A percentile compares a stretch with the other conserved stretches of the same genome.
Evolutionary conservation across 1,140 invertebrate genomes (phyloP).

Genomic region (Drosophila saltans): DNA sequence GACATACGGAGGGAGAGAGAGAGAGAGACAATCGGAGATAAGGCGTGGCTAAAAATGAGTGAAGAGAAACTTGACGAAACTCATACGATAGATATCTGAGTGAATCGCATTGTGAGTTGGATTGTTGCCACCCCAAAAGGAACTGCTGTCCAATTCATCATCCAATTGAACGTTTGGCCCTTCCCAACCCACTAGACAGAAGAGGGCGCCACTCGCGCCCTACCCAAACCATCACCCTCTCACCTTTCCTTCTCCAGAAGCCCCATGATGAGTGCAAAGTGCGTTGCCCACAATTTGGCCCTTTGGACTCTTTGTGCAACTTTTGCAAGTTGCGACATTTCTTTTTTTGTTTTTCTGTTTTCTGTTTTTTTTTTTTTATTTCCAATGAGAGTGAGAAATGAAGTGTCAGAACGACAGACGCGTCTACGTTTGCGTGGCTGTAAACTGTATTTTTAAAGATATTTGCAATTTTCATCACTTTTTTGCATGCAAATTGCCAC

Average conservation of each 20-base stretch:
- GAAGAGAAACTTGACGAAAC: slow-evolving; percentile 45
- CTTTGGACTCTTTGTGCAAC: slow-evolving; percentile 51
- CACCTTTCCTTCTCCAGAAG: background rate
- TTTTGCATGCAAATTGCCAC: slow-evolving; percentile 66
- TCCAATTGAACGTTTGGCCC: slow-evolving; percentile 82
- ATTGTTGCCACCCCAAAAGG: slow-evolving; percentile 24
- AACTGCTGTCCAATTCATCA: slow-evolving; percentile 65
- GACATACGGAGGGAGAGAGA: slow-evolving; percentile 13
- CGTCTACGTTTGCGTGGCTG: slow-evolving; percentile 54
- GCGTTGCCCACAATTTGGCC: slow-evolving; percentile 77
- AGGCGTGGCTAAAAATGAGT: slow-evolving; percentile 33
- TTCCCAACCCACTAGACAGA: slow-evolving; percentile 35
- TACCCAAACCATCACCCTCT: slow-evolving; percentile 16
- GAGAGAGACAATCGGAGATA: slow-evolving; percentile 19
- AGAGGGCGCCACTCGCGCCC: slow-evolving; percentile 45
- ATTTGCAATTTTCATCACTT: slow-evolving; percentile 47
- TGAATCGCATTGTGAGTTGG: slow-evolving; percentile 30
- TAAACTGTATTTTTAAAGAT: slow-evolving; percentile 45
- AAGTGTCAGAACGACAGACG: slow-evolving; percentile 30
- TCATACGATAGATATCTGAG: slow-evolving; percentile 24
- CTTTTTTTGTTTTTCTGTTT: slow-evolving; percentile 49
- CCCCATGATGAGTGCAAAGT: slow-evolving; percentile 61
- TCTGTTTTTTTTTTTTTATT: background rate
- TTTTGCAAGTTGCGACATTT: slow-evolving; percentile 61
- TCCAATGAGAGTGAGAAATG: slow-evolving; percentile 31